Evolutionary conservation across 2,797 vertebrate genomes (phyloP).

Genomic region (Acrocephalus scirpaceus): DNA sequence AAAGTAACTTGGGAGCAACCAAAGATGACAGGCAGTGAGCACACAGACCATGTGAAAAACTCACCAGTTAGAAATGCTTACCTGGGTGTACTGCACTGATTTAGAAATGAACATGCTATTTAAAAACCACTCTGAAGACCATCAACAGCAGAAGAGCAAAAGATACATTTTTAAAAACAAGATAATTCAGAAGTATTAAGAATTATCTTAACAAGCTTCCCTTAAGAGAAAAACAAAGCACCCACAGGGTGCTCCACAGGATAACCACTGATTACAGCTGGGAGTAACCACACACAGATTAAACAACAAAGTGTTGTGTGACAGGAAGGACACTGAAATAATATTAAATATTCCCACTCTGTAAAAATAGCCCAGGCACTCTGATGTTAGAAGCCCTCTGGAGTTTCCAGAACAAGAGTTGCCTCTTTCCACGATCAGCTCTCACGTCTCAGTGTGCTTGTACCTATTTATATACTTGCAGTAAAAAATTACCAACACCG

Average conservation of each 20-base stretch:
- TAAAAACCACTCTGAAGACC: background rate
- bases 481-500: background rate
- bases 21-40: background rate
- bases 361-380: background rate
- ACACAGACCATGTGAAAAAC: background rate
- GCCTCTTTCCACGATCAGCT: background rate
- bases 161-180: background rate
- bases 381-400: background rate
- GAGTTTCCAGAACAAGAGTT: background rate
- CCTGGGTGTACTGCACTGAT: background rate
- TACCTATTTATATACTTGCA: background rate
- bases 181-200: background rate
- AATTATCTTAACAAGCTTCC: background rate
- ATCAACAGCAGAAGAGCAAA: background rate
- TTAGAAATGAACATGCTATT: background rate
- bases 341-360: background rate
- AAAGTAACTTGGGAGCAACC: background rate
- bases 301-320: background rate
- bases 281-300: background rate
- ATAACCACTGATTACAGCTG: background rate
- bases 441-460: background rate
- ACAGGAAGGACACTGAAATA: background rate
- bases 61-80: background rate
- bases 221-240: slow-evolving; percentile 15
- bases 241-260: background rate